Percentiles rank a stretch among this genome's conserved stretches.
Evolutionary conservation across 2,113 vertebrate species (phyloP).

Genomic region (Eudyptes chrysolophus): DNA sequence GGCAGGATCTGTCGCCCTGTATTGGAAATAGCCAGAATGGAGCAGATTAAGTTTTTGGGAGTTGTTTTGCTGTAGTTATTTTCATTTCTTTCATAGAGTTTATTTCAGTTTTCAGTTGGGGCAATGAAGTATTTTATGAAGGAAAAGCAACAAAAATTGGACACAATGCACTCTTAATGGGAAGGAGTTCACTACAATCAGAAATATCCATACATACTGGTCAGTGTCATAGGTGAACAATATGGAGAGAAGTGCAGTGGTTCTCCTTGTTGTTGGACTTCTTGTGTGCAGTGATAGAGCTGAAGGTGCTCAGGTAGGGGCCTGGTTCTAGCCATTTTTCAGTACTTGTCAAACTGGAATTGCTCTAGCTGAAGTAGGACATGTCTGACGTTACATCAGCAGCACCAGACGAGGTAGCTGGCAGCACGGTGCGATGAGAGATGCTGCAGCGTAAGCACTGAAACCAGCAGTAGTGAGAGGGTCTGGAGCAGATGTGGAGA

Average conservation of each 20-base stretch:
- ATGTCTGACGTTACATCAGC: neutral
- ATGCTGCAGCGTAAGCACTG: neutral
- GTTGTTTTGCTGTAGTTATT: neutral
- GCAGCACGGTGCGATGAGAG: fast-evolving
- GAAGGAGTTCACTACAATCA: neutral
- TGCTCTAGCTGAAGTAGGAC: neutral
- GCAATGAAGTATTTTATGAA: neutral
- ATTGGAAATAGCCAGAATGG: neutral
- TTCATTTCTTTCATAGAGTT: neutral
- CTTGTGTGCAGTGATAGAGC: neutral
- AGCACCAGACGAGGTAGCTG: neutral
- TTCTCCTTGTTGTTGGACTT: neutral
- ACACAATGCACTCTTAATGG: neutral
- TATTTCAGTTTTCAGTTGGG: neutral
- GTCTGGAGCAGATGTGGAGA: neutral
- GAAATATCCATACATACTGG: neutral
- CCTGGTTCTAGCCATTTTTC: neutral
- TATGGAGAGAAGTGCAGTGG: neutral
- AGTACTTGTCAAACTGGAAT: neutral
- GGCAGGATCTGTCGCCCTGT: neutral
- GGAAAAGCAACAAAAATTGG: neutral
- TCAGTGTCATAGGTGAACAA: neutral
- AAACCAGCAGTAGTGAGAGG: neutral
- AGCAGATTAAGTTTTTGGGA: neutral
- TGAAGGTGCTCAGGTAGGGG: neutral